phyloP scores from a whole-genome alignment of 2,797 vertebrate species.

The Danio jaintianensis region DNA sequence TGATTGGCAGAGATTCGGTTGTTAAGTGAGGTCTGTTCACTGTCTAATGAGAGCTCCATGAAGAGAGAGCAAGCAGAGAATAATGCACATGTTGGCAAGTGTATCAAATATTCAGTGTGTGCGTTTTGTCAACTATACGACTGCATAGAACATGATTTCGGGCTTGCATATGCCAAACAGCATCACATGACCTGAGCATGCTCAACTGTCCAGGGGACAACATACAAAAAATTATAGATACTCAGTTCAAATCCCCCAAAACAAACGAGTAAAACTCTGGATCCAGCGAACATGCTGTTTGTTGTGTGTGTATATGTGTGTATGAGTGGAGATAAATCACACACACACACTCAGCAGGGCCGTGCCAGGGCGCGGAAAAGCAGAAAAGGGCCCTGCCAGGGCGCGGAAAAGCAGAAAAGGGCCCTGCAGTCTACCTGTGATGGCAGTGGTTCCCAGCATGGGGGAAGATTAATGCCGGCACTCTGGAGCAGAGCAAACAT shows the following conservation, averaged over 20 bases:
- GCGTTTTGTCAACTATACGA: conserved; percentile 15
- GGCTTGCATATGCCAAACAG: conserved; percentile 75
- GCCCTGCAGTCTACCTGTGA: conserved; percentile 72
- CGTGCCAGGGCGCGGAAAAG: conserved; percentile 55
- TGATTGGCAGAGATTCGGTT: conserved; percentile 34
- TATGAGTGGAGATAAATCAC: conserved; percentile 59
- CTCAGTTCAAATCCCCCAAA: conserved; percentile 27
- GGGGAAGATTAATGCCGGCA: conserved; percentile 84
- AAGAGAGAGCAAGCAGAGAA: conserved; percentile 46
- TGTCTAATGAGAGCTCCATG: conserved; percentile 41
- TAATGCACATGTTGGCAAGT: conserved; percentile 25
- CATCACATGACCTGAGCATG: conserved; percentile 37
- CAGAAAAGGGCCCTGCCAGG: conserved; percentile 68
- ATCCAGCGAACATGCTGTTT: conserved; percentile 31
- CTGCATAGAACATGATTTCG: conserved; percentile 69
- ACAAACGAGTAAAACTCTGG: conserved; percentile 36
- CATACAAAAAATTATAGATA: conserved; percentile 33
- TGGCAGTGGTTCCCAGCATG: conserved; percentile 64
- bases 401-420: conserved; percentile 56
- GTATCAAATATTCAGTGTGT: conserved; percentile 19
- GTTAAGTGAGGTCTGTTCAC: conserved; percentile 48
- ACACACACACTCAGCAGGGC: conserved; percentile 60
- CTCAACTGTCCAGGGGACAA: conserved; percentile 38
- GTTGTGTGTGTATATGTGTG: conserved; percentile 55
- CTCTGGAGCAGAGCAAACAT: conserved; percentile 85